phyloP scores from a whole-genome alignment of 2,888 invertebrate species.

The Blomia tropicalis region DNA sequence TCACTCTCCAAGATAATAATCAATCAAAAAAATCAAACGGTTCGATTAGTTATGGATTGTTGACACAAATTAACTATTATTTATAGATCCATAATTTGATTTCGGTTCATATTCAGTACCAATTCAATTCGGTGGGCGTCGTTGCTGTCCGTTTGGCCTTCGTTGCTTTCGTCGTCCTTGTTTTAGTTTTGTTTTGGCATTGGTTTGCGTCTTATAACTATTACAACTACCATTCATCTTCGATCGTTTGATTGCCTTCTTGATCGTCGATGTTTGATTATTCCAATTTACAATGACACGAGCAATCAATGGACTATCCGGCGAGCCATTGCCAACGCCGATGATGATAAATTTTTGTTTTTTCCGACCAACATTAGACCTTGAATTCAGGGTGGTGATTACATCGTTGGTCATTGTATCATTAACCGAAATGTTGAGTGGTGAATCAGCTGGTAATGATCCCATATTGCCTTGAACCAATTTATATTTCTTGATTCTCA shows the following conservation, averaged over 20 bases:
- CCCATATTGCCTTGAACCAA: not conserved
- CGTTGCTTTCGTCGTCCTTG: no score
- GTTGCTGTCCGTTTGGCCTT: no score
- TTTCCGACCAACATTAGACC: not conserved
- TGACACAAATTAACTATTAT: no score
- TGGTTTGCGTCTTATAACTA: no score
- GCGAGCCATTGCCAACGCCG: not conserved
- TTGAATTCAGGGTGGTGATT: not conserved
- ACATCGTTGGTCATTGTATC: not conserved
- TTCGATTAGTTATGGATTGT: no score
- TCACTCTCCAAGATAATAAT: no score
- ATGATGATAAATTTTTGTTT: constrained; percentile 7
- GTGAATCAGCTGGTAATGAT: not conserved
- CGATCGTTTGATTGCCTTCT: not conserved
- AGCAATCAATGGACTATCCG: not conserved
- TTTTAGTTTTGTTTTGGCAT: no score
- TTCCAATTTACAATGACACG: not conserved
- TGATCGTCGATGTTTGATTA: not conserved
- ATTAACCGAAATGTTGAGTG: not conserved
- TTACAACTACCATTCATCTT: no score
- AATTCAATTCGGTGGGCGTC: no score
- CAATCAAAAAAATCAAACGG: no score
- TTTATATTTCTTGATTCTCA: constrained; percentile 10
- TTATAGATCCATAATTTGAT: no score
- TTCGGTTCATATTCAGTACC: no score